Evolutionary conservation across 2,113 vertebrate species (phyloP), one percentile per base, ranked within the genome.

Genomic region (Mesembrinibis cayennensis): DNA sequence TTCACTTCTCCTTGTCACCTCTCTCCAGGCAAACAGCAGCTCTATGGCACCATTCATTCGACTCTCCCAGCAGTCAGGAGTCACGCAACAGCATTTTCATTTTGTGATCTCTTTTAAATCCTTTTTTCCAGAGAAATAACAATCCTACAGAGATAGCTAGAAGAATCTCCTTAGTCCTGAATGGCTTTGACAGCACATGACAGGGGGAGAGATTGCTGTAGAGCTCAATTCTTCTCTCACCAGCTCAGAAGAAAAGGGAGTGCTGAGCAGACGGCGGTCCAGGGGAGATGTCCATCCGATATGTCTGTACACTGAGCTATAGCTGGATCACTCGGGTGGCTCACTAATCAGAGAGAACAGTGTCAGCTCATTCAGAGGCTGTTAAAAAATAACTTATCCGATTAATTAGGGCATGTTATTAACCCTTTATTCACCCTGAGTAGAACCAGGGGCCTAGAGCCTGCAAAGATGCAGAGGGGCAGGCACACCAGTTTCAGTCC

Each of bases 1-100:
- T 13, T 13, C 23, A 1, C 42, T 58, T 22, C 56, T 61, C 65
- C 42, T n/a, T 12, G 17, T 16, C n/a, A 32, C 25, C 77, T 50
- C 32, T 74, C 62, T 40, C 23, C 32, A 62, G 36, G 63, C 78
- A 80, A 76, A 12, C 36, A 58, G 44, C 53, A 74, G 59, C 44
- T 40, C 40, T 27, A 13, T 0, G 0, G 36, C 40, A 38, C 38
- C 30, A 7, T 26, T 55, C 29, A 2, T 27, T 40, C 52, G n/a
- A 76, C 29, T 74, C 71, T 80, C 30, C 52, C 40, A 45, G 72
- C 30, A 7, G 26, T 12, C 4, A 0, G 55, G 49, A 77, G 47
- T 27, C 77, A n/a, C 11, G 5, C 52, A 58, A 17, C 38, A 59
- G 45, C 13, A 7, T 52, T 53, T 83, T 30, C 27, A 26, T 79